Evolutionary conservation across 2,888 invertebrate species (phyloP).

Genomic region (Itoplectis maculator): DNA sequence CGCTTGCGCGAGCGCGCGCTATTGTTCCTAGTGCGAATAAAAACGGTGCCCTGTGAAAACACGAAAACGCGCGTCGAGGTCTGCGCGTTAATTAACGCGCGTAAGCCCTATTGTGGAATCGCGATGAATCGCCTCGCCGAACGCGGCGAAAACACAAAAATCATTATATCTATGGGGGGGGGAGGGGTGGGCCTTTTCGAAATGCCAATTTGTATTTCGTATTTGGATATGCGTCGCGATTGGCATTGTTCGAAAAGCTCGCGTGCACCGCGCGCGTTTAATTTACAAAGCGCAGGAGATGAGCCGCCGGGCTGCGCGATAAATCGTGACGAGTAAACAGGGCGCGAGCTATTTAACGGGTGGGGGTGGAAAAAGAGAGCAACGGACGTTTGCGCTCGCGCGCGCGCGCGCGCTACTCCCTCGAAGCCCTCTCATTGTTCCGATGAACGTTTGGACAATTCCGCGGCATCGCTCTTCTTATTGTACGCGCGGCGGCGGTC

Average conservation of each 20-base stretch:
- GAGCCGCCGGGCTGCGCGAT: slow-evolving; percentile 19
- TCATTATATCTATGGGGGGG: background rate
- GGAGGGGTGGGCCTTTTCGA: too few species aligned
- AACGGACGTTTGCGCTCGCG: slow-evolving; percentile 21
- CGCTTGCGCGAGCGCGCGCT: too few species aligned
- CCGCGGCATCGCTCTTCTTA: slow-evolving; percentile 56
- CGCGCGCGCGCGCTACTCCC: too few species aligned
- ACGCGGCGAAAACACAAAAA: background rate
- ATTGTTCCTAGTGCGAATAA: background rate
- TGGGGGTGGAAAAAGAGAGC: slow-evolving; percentile 36
- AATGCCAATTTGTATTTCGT: background rate
- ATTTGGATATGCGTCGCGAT: background rate
- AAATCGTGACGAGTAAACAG: slow-evolving; percentile 48
- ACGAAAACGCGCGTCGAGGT: background rate
- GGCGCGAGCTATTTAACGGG: slow-evolving; percentile 41
- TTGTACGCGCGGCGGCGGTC: slow-evolving; percentile 40
- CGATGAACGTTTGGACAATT: slow-evolving; percentile 37
- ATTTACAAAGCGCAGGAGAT: slow-evolving; percentile 24
- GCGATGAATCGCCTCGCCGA: background rate
- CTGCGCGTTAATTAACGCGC: background rate
- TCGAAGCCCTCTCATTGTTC: slow-evolving; percentile 42
- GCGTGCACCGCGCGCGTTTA: background rate
- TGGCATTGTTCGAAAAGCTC: background rate
- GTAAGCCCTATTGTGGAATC: background rate
- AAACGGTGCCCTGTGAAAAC: background rate